These are phyloP conservation scores for Dryobates pubescens DNA, from an alignment of 2,797 vertebrate species.

Conservation along the genomic window DNA sequence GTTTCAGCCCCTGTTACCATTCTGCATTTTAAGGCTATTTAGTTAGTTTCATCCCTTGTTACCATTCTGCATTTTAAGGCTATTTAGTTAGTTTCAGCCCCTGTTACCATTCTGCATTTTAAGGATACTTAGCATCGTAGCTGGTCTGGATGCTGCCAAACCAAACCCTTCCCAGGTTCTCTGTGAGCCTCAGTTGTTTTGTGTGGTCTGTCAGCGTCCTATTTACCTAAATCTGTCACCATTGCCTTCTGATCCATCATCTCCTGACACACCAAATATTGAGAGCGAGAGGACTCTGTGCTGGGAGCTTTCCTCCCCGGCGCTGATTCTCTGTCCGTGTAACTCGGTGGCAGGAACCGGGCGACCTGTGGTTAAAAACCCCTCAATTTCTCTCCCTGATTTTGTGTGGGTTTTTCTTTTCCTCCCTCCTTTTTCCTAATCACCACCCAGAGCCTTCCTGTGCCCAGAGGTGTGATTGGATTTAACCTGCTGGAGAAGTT, in stretches of 20 bases:
- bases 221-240: conserved; percentile 72
- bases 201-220: conserved; percentile 24
- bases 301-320: background rate
- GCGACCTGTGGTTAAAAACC: conserved; percentile 34
- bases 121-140: background rate
- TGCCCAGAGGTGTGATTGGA: conserved; percentile 60
- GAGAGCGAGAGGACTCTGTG: conserved; percentile 17
- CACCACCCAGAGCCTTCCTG: conserved; percentile 37
- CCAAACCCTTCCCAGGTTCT: background rate
- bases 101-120: background rate
- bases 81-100: background rate
- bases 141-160: background rate
- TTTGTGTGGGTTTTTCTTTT: background rate
- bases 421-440: conserved; percentile 64
- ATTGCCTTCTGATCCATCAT: conserved; percentile 60
- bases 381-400: conserved; percentile 44
- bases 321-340: conserved; percentile 17
- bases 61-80: background rate
- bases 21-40: background rate
- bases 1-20: background rate
- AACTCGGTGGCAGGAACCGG: conserved; percentile 9
- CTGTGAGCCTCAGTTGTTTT: background rate
- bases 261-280: conserved; percentile 52
- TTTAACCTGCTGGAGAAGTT: conserved; percentile 69
- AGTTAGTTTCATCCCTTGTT: background rate